Evolutionary conservation across 2,113 vertebrate species (phyloP).

Genomic region (Pelusios castaneus): DNA sequence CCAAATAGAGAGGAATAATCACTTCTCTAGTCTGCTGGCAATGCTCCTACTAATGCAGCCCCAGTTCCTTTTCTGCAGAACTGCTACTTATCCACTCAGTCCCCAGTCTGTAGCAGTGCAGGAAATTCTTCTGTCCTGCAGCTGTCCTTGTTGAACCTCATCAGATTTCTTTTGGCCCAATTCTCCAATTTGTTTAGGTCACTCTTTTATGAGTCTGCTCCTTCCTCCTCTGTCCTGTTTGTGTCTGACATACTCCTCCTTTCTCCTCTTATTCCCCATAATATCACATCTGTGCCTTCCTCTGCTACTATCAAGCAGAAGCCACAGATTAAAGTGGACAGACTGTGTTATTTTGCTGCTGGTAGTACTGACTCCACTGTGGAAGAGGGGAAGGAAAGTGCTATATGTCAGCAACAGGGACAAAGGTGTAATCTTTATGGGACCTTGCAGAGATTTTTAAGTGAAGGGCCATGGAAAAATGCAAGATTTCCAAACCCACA

Average conservation of each 20-base stretch:
- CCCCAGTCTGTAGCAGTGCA: no score
- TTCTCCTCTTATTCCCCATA: accelerated
- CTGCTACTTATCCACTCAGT: no score
- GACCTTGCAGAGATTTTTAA: not conserved
- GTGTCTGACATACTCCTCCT: not conserved
- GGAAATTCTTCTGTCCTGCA: no score
- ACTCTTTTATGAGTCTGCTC: not conserved
- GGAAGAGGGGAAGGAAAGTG: not conserved
- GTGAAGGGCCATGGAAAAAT: accelerated
- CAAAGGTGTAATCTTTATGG: not conserved
- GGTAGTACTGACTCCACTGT: not conserved
- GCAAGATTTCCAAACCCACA: not conserved
- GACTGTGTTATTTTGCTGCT: not conserved
- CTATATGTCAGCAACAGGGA: not conserved
- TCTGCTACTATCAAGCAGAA: not conserved
- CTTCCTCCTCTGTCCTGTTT: not conserved
- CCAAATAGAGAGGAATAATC: no score
- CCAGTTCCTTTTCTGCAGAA: no score
- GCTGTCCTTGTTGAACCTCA: no score
- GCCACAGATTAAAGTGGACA: not conserved
- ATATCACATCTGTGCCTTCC: not conserved
- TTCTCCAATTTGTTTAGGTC: no score
- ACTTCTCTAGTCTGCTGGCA: no score
- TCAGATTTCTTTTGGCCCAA: no score
- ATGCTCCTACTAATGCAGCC: no score